Base-by-base conservation (phyloP, 2,797 vertebrate species). In the Neoniphon sammara region DNA sequence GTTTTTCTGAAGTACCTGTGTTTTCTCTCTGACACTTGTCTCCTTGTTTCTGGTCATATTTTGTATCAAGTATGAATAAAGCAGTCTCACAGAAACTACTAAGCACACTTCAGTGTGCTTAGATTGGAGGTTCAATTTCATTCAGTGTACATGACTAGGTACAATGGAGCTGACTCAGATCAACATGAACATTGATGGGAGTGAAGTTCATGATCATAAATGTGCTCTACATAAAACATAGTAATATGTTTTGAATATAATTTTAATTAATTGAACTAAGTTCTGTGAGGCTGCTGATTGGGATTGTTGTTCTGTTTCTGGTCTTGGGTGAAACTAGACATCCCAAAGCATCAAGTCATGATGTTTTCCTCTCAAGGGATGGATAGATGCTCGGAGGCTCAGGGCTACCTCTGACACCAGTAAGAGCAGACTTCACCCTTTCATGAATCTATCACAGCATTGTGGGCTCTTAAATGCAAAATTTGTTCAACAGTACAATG, bases 71-170 rank as follows among this genome's bases (percentile, higher is more conserved):
- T 86, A 80, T 88, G 73, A 91, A 82, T 71, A 0, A 87, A 77
- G 87, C 88, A 90, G 89, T 85, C 85, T 94, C 89, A 91, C 90
- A 91, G 90, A 91, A 91, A 46, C 67, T 23, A 4, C n/a, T 53
- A 67, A 59, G 39, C 58, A 60, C 67, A 20, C 20, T 68, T 49
- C 34, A 36, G 57, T 50, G 4, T 34, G 54, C 60, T 53, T 56
- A 64, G 44, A 34, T 36, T 20, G 30, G 14, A n/a, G 30, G 66
- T 70, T 76, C 60, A 27, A 4, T 50, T 21, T 7, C 31, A 30
- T 20, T 66, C 23, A 2, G 47, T 44, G n/a, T 62, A 23, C 34
- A 57, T 17, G 7, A 27, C 39, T 15, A 1, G 52, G 25, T 39
- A 7, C 44, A 53, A 36, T 54, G 46, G 49, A 52, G n/a, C 0